Conservation (phyloP, 1,140 invertebrate species). For the Zelostemma sp. region DNA sequence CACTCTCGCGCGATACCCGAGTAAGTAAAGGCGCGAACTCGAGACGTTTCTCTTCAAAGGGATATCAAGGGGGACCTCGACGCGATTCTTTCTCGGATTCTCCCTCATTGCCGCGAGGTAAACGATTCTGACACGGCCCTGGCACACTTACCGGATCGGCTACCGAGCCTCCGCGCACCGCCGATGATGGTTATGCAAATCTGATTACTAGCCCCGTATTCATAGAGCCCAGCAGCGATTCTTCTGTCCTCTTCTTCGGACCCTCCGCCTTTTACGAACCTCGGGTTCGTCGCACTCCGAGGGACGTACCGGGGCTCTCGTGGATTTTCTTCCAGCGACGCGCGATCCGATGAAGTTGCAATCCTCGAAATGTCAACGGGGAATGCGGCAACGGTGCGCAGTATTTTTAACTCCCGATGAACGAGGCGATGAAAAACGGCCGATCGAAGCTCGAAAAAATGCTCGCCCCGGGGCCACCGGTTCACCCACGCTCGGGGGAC, state of each 20-base stretch:
- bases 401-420: constrained; percentile 15
- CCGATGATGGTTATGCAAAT: constrained; percentile 64
- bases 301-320: too few relatives aligned
- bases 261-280: constrained; percentile 13
- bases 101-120: constrained; percentile 33
- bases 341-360: too few relatives aligned
- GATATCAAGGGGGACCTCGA: constrained; percentile 30
- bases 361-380: background rate
- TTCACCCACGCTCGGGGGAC: constrained; percentile 29
- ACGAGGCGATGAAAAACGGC: constrained; percentile 23
- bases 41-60: too few relatives aligned
- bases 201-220: constrained; percentile 56
- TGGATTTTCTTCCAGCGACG: too few relatives aligned
- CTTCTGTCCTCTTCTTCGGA: constrained; percentile 15
- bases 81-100: constrained; percentile 20
- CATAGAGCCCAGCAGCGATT: constrained; percentile 45
- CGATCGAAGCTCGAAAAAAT: constrained; percentile 33
- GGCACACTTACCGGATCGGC: constrained; percentile 57
- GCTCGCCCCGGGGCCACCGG: constrained; percentile 18
- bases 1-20: constrained; percentile 23
- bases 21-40: constrained; percentile 4
- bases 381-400: constrained; percentile 1
- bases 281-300: too few relatives aligned
- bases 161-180: constrained; percentile 39
- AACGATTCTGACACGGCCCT: constrained; percentile 52